A percentile compares a stretch with the other conserved stretches of the same genome.
These are phyloP conservation scores for Philypnodon macrostomus DNA, from an alignment of 2,797 vertebrate species.

Conservation along the genomic window DNA sequence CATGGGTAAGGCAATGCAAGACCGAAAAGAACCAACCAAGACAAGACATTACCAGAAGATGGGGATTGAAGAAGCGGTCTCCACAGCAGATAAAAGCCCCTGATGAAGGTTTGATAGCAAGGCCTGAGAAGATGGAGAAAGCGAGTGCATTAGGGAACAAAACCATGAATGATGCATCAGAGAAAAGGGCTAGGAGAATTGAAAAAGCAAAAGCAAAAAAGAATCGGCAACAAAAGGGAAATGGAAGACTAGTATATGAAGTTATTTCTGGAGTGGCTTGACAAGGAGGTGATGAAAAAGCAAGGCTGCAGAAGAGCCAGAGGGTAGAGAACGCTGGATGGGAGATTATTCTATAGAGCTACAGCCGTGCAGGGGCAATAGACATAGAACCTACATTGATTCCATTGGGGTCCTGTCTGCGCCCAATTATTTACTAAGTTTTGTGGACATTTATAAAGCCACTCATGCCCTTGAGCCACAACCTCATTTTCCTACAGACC, in stretches of 20 bases:
- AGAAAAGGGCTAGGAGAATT: slow-evolving; percentile 52
- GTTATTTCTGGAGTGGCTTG: slow-evolving; percentile 40
- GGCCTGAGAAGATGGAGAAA: slow-evolving; percentile 52
- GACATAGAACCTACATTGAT: slow-evolving; percentile 55
- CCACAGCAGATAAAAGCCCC: slow-evolving; percentile 63
- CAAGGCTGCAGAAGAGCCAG: slow-evolving; percentile 16
- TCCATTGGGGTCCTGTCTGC: slow-evolving; percentile 51
- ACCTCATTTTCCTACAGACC: too few relatives aligned
- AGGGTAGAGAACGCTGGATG: slow-evolving; percentile 33
- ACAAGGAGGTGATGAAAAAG: slow-evolving; percentile 11
- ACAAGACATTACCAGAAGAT: slow-evolving; percentile 33
- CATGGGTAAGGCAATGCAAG: slow-evolving; percentile 43
- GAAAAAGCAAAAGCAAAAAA: slow-evolving; percentile 26
- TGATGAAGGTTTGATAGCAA: slow-evolving; percentile 69
- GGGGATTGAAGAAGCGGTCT: slow-evolving; percentile 22
- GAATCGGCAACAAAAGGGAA: slow-evolving; percentile 40
- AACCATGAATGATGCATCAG: slow-evolving; percentile 75
- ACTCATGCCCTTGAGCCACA: slow-evolving; percentile 15
- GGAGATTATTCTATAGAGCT: slow-evolving; percentile 49
- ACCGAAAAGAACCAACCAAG: slow-evolving; percentile 24
- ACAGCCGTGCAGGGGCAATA: slow-evolving; percentile 21
- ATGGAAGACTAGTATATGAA: slow-evolving; percentile 32
- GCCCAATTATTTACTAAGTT: slow-evolving; percentile 2
- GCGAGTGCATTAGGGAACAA: slow-evolving; percentile 72
- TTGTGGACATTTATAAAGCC: too few relatives aligned